Conservation (phyloP, 2,888 invertebrate genomes). For the Laothoe populi region DNA sequence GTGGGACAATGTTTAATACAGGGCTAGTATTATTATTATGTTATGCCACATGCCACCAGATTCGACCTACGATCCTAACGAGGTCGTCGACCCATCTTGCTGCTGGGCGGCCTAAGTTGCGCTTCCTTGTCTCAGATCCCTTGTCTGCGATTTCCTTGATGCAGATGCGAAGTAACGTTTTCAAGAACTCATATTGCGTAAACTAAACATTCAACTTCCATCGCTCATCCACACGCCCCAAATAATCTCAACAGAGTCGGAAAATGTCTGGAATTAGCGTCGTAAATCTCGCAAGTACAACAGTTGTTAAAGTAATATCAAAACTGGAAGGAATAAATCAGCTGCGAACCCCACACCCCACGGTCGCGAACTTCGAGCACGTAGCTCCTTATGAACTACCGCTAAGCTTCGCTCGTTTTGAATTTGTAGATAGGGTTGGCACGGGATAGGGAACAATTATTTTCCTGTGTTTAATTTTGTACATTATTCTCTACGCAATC, state of each 20-base stretch:
- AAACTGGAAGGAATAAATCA: slow-evolving; percentile 57
- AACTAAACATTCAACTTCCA: neutral
- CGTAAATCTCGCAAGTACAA: slow-evolving; percentile 49
- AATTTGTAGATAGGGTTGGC: slow-evolving; percentile 45
- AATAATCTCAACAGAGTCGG: neutral
- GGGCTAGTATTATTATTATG: too few relatives aligned
- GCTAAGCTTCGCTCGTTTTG: slow-evolving; percentile 45
- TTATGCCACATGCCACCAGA: too few relatives aligned
- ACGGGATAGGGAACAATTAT: slow-evolving; percentile 11
- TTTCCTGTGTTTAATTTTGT: neutral
- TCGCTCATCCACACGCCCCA: slow-evolving; percentile 36
- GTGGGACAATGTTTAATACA: too few relatives aligned
- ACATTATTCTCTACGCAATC: too few relatives aligned
- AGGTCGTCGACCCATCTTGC: too few relatives aligned
- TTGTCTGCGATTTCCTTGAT: too few relatives aligned
- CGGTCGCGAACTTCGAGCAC: slow-evolving; percentile 59
- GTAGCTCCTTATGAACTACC: slow-evolving; percentile 59
- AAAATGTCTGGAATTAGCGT: neutral
- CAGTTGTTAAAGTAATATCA: slow-evolving; percentile 41
- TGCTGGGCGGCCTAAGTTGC: too few relatives aligned
- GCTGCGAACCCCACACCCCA: slow-evolving; percentile 47
- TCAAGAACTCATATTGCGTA: neutral
- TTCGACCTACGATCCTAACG: too few relatives aligned
- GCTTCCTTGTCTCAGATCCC: too few relatives aligned
- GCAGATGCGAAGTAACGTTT: too few relatives aligned